Evolutionary conservation across 1,140 invertebrate genomes (phyloP), one percentile per base, ranked within the genome.

Genomic region (Phortica variegata): DNA sequence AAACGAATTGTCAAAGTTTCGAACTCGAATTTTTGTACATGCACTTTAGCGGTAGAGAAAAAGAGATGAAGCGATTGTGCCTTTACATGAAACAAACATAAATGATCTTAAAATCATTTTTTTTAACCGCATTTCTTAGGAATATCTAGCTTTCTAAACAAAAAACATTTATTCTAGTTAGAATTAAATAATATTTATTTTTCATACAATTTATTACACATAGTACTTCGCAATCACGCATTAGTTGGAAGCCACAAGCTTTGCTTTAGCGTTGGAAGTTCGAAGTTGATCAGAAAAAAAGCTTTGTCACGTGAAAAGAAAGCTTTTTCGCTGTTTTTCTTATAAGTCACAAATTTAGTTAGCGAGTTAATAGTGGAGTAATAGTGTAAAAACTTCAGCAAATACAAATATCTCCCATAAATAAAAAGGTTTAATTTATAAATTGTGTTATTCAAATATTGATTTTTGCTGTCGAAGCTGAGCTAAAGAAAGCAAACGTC

Each of bases 271-370:
- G 12, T 3, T 16, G 12, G 4, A n/a, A 49, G 59, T 68, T 69
- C 65, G 65, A 68, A 63, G 61, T 68, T 58, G 36, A 31, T 23
- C n/a, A n/a, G 33, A n/a, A 36, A 36, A 5, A 63, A 69, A 69
- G 65, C 65, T 68, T 42, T 54, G 61, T 68, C 65, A 68, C 65
- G 65, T 68, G 65, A 68, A 68, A 50, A 43, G 36, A 68, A 68
- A 68, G 65, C 65, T 68, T 52, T 69, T 38, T 41, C 47, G 56
- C 56, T 52, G 41, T 65, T 65, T 58, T 60, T 43, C 48, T 34
- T 41, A 43, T 32, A 52, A 48, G 29, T 32, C 16, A 34, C 40
- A 36, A 42, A 43, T 17, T 49, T 43, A 6, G 32, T 36, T 29
- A 2, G 43, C 8, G 42, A 42, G 3, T 42, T 7, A 26, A 23